Evolutionary conservation across 30 jellyfish, hydroid and myxozoan genomes (phyloP).

Genomic region (Sanderia malayensis): DNA sequence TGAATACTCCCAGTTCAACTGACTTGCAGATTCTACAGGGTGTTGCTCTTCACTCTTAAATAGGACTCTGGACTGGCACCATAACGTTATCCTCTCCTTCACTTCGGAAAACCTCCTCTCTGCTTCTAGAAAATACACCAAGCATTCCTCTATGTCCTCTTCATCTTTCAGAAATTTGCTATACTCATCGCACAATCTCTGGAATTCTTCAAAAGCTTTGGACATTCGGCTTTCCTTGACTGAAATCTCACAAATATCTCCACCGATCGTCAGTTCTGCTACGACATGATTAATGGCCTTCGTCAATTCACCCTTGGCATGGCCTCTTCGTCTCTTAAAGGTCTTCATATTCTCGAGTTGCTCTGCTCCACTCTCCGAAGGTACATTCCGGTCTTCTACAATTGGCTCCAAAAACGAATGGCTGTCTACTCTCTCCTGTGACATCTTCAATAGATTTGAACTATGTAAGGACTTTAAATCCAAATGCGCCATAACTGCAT

Average conservation of each 20-base stretch:
- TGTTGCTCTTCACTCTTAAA: background rate
- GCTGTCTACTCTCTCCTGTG: background rate
- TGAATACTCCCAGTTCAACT: background rate
- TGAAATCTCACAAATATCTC: background rate
- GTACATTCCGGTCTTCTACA: background rate
- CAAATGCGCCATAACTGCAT: constrained; percentile 4
- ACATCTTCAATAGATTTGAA: background rate
- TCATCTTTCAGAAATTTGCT: background rate
- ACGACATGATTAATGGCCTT: background rate
- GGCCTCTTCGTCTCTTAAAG: background rate
- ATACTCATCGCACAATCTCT: background rate
- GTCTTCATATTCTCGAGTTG: background rate
- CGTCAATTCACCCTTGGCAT: background rate
- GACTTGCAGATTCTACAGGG: background rate
- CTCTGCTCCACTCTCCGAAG: background rate
- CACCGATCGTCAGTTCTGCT: constrained; percentile 1
- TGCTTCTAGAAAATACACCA: background rate
- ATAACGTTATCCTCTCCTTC: background rate
- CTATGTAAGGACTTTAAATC: background rate
- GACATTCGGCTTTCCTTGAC: background rate
- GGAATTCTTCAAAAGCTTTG: background rate
- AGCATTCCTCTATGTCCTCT: constrained; percentile 1
- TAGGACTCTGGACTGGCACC: background rate
- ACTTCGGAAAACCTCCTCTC: background rate
- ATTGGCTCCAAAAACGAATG: background rate